phyloP scores from a whole-genome alignment of 1,140 invertebrate species.

The roundworm (Caenorhabditis elegans) region DNA sequence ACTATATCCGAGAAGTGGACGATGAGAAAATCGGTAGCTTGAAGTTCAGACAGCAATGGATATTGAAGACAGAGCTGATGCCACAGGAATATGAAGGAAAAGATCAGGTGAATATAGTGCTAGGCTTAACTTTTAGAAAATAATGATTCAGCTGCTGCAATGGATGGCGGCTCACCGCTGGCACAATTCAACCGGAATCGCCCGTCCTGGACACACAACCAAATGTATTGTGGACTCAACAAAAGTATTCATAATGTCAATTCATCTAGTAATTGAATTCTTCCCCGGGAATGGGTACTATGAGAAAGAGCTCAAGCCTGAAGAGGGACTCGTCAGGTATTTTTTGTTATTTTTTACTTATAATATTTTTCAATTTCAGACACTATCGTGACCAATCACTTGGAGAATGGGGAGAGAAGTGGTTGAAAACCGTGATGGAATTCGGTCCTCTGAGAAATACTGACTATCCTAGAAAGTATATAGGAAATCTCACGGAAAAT shows the following conservation, averaged over 20 bases:
- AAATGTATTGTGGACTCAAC: neutral
- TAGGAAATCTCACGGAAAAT: neutral
- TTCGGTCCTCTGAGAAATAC: neutral
- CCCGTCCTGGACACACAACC: neutral
- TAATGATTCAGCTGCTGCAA: neutral
- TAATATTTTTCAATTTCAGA: neutral
- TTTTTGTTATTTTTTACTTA: neutral
- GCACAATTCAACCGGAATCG: neutral
- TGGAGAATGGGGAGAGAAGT: neutral
- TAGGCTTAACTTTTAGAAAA: neutral
- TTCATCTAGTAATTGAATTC: neutral
- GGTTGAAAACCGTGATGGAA: neutral
- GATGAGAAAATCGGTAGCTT: neutral
- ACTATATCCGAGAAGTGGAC: neutral
- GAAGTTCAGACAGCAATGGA: neutral
- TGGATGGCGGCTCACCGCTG: neutral
- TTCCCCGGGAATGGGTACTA: neutral
- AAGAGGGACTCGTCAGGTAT: neutral
- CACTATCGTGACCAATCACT: neutral
- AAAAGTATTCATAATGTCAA: neutral
- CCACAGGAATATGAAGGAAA: neutral
- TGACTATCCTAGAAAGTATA: neutral
- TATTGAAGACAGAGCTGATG: constrained; percentile 12
- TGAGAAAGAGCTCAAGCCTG: neutral
- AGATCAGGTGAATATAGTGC: neutral